phyloP scores from a whole-genome alignment of 2,797 vertebrate genomes.

The Catostomus latipinnis region DNA sequence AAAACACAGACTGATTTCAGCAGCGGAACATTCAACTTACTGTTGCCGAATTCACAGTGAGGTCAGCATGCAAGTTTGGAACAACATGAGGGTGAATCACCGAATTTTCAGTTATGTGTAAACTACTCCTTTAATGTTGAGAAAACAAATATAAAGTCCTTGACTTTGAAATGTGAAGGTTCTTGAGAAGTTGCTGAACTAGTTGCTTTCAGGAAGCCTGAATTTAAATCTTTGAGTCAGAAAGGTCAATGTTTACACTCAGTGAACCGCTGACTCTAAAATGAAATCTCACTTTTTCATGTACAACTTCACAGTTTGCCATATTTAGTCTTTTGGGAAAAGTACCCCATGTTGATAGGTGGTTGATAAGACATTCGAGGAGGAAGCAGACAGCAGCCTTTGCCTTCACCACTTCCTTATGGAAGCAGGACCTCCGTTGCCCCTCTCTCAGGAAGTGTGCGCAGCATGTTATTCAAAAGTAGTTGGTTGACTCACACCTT shows the following conservation, averaged over 20 bases:
- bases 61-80: no score
- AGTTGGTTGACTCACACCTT: neutral
- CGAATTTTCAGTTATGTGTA: no score
- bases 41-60: no score
- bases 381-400: slow-evolving; percentile 34
- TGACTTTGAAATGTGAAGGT: neutral
- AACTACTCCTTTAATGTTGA: neutral
- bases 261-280: neutral
- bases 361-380: neutral
- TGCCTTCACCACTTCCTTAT: slow-evolving; percentile 56
- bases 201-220: neutral
- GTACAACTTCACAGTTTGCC: neutral
- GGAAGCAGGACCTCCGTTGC: slow-evolving; percentile 50
- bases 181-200: neutral
- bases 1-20: no score
- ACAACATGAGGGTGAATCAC: no score
- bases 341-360: neutral
- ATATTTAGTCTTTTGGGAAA: slow-evolving; percentile 7
- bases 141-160: neutral
- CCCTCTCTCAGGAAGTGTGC: slow-evolving; percentile 51
- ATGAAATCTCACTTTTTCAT: neutral
- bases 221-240: neutral
- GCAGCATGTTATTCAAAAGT: slow-evolving; percentile 57
- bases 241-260: neutral
- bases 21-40: no score